A percentile compares a stretch with the other conserved stretches of the same genome.
Evolutionary conservation across 2,797 vertebrate species (phyloP).

Genomic region (Eospalax fontanierii): DNA sequence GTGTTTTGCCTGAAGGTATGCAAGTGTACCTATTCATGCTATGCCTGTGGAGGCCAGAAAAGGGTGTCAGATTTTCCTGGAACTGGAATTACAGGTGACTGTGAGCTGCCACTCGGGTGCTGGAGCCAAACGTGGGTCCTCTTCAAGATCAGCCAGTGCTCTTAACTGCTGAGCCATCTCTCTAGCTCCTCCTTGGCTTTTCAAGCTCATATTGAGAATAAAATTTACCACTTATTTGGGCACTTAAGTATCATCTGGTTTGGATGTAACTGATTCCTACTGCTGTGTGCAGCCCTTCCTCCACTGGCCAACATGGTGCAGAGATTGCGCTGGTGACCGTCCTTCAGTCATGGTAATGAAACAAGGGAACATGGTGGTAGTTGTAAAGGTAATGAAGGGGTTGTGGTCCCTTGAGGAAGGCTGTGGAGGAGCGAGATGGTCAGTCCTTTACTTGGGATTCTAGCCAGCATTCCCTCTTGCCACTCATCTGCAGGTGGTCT

Average conservation of each 20-base stretch:
- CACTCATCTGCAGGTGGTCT: not conserved
- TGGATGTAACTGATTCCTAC: slow-evolving; percentile 36
- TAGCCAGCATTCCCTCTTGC: not conserved
- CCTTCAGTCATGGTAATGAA: not conserved
- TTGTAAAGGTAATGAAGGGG: not conserved
- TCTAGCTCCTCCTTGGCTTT: slow-evolving; percentile 17
- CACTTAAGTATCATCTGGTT: not conserved
- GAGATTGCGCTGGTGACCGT: not conserved
- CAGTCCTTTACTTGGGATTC: not conserved
- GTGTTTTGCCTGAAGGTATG: too few relatives aligned
- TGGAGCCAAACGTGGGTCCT: too few relatives aligned
- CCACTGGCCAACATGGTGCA: too few relatives aligned
- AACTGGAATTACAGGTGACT: too few relatives aligned
- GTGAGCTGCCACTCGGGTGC: too few relatives aligned
- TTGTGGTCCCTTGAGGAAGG: not conserved
- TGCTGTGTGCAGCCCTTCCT: not conserved
- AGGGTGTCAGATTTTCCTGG: too few relatives aligned
- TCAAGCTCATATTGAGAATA: not conserved
- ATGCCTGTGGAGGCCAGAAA: too few relatives aligned
- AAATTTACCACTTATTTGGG: not conserved
- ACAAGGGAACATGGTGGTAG: not conserved
- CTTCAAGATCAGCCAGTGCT: too few relatives aligned
- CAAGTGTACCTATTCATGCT: too few relatives aligned
- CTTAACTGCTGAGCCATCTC: too few relatives aligned
- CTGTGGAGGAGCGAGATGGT: not conserved